Evolutionary conservation across 2,888 invertebrate genomes (phyloP), one percentile per base, ranked within the genome.

Genomic region (Trichogramma dendrolimi): DNA sequence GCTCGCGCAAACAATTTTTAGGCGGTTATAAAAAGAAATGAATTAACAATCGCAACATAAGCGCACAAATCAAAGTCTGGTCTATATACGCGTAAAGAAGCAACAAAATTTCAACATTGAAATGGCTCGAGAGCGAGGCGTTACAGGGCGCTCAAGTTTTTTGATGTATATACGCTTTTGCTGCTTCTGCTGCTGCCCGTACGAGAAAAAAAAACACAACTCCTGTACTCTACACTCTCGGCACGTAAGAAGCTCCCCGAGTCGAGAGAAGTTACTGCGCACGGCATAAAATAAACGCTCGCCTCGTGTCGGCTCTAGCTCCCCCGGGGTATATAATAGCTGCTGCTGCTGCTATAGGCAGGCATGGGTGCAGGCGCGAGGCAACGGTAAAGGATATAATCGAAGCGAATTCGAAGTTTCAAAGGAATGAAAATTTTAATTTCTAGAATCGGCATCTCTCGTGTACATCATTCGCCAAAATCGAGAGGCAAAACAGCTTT

Each of bases 231-330:
- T 27, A 27, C 27, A 27, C 27, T 27, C 27, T 27, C 27, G 27
- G 27, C 27, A 27, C 27, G 27, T 27, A 27, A 27, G 27, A 27
- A 27, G 27, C 27, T 27, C 27, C 27, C 27, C 27, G 27, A n/a
- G 27, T n/a, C 8, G 48, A 54, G 42, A 56, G 47, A 56, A 60
- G 60, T 55, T 44, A 44, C 55, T 11, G 42, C 44, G 10, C 10
- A n/a, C 44, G 43, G 55, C 55, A 56, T 61, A 61, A 61, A 61
- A 61, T 61, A 61, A 61, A 61, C 61, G 61, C 56, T 38, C 49
- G 3, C 49, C 27, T 49, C 49, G 49, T 44, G 38, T 40, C 55
- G 39, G 4, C 38, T 38, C 43, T 49, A 11, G 27, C 49, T 60
- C 60, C 60, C 60, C 4, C 14, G 54, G 48, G 27, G 52, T 49